Base-by-base conservation (phyloP, 2,797 vertebrate genomes). In the Macroramphosus scolopax region DNA sequence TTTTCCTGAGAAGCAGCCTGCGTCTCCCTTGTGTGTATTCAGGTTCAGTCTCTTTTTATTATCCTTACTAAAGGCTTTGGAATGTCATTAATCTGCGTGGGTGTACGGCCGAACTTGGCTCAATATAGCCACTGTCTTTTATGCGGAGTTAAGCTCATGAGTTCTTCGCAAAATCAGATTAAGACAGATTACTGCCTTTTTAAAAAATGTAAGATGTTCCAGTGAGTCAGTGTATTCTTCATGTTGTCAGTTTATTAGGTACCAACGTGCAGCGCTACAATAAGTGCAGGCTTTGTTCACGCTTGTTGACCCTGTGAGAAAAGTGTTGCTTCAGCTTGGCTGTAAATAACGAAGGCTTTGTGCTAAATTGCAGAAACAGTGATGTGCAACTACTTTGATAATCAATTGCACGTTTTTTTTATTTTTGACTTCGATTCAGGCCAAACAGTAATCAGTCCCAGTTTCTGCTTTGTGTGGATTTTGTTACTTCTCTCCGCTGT, bases 61-160 rank as follows among this genome's bases (percentile, higher is more conserved):
- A 72, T 68, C 52, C 73, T 86, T 86, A 89, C 74, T 88, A 85
- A 89, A 78, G 48, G 51, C 67, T 72, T 65, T 83, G 85, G 87
- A 87, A 91, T 88, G 81, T 79, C 78, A 77, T 80, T 82, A 83
- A 81, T 85, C 78, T 84, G 79, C 56, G 83, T 81, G 83, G 86
- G 87, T 61, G 85, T 81, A 48, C 37, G 36, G 58, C 58, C 63
- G 58, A 74, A 72, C 63, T 75, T 48, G 39, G 56, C 76, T 72
- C 42, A 32, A 43, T 52, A 57, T 51, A 71, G 63, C 44, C 45
- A 26, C 35, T 28, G 18, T 36, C 41, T 72, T n/a, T 47, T 48
- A 18, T 49, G 38, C 61, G 55, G 43, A 54, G 41, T 53, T 59
- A 10, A 55, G 15, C 32, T 52, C 49, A 47, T 45, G 26, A 16